These are phyloP conservation scores for Stomorhina lunata DNA, from an alignment of 2,888 invertebrate genomes.

Conservation along the genomic window DNA sequence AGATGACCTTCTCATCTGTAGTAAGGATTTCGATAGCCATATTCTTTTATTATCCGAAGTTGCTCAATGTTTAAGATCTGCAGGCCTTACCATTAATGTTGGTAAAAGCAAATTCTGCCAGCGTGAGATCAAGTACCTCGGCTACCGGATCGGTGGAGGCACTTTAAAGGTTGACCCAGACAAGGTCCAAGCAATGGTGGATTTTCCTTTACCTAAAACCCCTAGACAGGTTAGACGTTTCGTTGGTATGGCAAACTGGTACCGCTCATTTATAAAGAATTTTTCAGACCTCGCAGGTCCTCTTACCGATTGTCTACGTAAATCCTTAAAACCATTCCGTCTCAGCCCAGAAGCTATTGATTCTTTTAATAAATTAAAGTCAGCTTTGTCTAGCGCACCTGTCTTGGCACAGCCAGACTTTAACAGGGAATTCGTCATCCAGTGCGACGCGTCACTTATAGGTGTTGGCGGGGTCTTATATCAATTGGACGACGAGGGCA, in stretches of 20 bases:
- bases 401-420: constrained; percentile 34
- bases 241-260: constrained; percentile 2
- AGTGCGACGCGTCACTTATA: no score
- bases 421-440: not conserved
- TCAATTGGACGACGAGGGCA: no score
- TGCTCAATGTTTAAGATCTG: not conserved
- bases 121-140: constrained; percentile 2
- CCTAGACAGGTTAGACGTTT: not conserved
- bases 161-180: constrained; percentile 1
- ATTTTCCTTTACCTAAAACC: not conserved
- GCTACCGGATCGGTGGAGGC: not conserved
- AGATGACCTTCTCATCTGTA: constrained; percentile 13
- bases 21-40: not conserved
- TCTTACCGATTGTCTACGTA: no score
- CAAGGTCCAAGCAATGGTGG: not conserved
- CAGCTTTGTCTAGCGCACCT: constrained; percentile 17
- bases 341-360: constrained; percentile 10
- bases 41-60: not conserved
- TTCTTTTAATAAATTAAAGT: constrained; percentile 21
- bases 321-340: no score
- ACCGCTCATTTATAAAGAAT: constrained; percentile 2
- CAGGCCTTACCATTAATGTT: not conserved
- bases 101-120: constrained; percentile 1
- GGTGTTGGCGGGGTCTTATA: no score
- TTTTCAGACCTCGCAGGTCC: not conserved